phyloP scores from a whole-genome alignment of 1,140 invertebrate species.

The Drosophila pachea region DNA sequence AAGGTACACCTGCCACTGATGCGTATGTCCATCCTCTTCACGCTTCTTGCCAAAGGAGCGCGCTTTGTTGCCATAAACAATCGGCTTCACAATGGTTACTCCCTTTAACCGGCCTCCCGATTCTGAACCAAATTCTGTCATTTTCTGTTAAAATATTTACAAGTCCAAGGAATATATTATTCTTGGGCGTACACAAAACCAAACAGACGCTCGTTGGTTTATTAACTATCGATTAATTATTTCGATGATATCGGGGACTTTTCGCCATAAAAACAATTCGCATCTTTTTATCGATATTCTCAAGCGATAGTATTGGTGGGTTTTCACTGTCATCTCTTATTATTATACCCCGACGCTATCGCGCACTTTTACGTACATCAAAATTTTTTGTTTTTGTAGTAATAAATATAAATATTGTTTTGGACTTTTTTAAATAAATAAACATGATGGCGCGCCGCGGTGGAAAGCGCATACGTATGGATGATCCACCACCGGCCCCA shows the following conservation, averaged over 20 bases:
- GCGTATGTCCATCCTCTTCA: conserved; percentile 99
- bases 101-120: conserved; percentile 91
- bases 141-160: conserved; percentile 80
- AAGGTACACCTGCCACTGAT: conserved; percentile 99
- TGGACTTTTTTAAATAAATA: not conserved
- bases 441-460: conserved; percentile 87
- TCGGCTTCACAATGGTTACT: conserved; percentile 94
- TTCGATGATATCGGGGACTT: not conserved
- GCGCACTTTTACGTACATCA: not conserved
- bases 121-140: conserved; percentile 89
- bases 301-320: not conserved
- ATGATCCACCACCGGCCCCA: conserved; percentile 92
- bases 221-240: conserved; percentile 34
- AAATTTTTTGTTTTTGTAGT: not conserved
- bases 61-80: conserved; percentile 98
- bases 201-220: conserved; percentile 30
- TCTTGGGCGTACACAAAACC: not conserved
- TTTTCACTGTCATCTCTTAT: conserved; percentile 14
- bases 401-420: not conserved
- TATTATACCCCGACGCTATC: conserved; percentile 16
- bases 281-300: not conserved
- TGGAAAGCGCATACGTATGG: conserved; percentile 93
- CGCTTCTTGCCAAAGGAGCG: conserved; percentile 97
- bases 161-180: conserved; percentile 24
- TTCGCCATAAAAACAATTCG: not conserved